Evolutionary conservation across 64 coral and sea anemone species (phyloP).

Genomic region (Montipora efflorescens): DNA sequence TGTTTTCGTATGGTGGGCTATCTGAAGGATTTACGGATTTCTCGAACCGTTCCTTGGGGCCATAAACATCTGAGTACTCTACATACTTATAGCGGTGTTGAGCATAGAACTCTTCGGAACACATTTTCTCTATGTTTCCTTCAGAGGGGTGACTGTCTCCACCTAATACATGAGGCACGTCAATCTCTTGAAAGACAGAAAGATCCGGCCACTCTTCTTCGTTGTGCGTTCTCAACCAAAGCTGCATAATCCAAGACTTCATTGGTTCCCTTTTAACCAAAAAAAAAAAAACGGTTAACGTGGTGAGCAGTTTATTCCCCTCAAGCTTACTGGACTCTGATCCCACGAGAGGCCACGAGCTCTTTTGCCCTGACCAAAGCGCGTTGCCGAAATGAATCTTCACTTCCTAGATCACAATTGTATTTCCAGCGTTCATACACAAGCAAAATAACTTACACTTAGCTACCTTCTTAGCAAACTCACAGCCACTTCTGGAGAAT

Average conservation of each 20-base stretch:
- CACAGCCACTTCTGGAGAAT: no score
- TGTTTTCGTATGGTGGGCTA: neutral
- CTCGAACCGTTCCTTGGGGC: neutral
- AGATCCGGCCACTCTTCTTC: constrained; percentile 15
- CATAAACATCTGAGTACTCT: neutral
- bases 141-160: neutral
- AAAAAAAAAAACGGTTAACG: neutral
- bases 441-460: no score
- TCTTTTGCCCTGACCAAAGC: no score
- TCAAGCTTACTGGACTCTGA: no score
- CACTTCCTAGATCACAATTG: no score
- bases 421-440: no score
- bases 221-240: neutral
- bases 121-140: constrained; percentile 2
- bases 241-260: constrained; percentile 28
- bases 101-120: neutral
- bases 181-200: neutral
- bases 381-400: no score
- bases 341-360: no score
- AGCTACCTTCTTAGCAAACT: no score
- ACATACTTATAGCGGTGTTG: constrained; percentile 25
- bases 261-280: neutral
- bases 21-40: neutral
- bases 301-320: no score
- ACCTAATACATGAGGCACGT: neutral